phyloP scores from a whole-genome alignment of 2,888 invertebrate genomes.

The Cyaniris semiargus region DNA sequence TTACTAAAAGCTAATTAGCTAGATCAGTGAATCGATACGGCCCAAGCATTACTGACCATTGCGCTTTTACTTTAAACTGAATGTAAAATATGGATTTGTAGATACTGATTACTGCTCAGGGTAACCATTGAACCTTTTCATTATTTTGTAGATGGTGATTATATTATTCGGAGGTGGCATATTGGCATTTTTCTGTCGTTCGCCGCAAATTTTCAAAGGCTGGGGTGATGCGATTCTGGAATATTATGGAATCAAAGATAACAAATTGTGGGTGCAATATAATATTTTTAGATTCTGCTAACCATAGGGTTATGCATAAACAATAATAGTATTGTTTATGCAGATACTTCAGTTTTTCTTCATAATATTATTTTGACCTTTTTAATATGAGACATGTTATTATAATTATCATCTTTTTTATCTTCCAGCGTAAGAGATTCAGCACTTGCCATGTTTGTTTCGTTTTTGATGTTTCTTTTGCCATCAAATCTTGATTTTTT shows the following conservation, averaged over 20 bases:
- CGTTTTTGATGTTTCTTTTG: constrained; percentile 55
- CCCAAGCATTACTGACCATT: too few species aligned
- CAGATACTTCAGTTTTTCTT: too few species aligned
- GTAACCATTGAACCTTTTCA: background rate
- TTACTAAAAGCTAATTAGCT: too few species aligned
- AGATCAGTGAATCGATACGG: too few species aligned
- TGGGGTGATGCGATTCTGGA: constrained; percentile 57
- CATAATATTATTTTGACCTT: too few species aligned
- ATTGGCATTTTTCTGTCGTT: constrained; percentile 61
- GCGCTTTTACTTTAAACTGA: background rate
- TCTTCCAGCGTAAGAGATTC: constrained; percentile 62
- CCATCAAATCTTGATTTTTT: constrained; percentile 52
- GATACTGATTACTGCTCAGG: background rate
- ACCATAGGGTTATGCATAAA: too few species aligned
- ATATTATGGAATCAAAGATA: constrained; percentile 39
- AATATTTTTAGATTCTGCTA: background rate
- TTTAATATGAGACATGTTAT: background rate
- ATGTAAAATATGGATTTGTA: background rate
- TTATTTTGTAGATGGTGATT: constrained; percentile 58
- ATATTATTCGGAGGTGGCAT: constrained; percentile 61
- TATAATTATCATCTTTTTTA: constrained; percentile 32
- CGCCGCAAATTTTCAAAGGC: constrained; percentile 65
- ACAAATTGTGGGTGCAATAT: constrained; percentile 52
- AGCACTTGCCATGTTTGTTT: constrained; percentile 51
- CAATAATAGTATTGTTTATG: background rate